Evolutionary conservation across 2,797 vertebrate genomes (phyloP).

Genomic region (Tachyglossus aculeatus): DNA sequence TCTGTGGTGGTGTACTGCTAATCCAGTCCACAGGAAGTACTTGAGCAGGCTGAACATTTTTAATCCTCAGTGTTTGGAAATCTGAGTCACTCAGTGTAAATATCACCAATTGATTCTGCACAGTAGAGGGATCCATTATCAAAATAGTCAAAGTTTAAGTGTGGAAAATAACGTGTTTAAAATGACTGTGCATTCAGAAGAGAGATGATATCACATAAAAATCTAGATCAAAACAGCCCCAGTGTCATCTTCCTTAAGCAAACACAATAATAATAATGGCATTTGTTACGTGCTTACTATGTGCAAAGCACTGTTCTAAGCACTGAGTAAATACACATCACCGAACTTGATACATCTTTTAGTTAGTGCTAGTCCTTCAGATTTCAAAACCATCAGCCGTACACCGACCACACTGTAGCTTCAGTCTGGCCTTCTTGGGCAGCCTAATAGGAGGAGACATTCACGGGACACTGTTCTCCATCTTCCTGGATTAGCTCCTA

Average conservation of each 20-base stretch:
- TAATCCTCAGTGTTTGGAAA: background rate
- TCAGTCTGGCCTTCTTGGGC: too few relatives aligned
- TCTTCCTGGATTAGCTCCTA: too few relatives aligned
- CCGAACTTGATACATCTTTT: too few relatives aligned
- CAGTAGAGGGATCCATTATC: conserved; percentile 65
- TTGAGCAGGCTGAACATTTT: background rate
- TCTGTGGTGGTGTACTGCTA: background rate
- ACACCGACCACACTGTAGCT: too few relatives aligned
- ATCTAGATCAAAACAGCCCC: background rate
- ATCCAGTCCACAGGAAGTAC: background rate
- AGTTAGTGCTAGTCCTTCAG: too few relatives aligned
- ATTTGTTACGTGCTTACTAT: too few relatives aligned
- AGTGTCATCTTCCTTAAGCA: background rate
- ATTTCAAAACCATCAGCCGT: too few relatives aligned
- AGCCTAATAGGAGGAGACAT: too few relatives aligned
- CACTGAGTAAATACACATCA: too few relatives aligned
- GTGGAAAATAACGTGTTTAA: conserved; percentile 18
- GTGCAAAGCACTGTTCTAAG: too few relatives aligned
- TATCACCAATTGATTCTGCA: background rate
- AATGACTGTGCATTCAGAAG: background rate
- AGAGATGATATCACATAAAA: background rate
- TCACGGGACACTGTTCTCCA: too few relatives aligned
- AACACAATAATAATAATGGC: too few relatives aligned
- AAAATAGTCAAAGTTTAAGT: conserved; percentile 9
- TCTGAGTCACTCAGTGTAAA: background rate